Evolutionary conservation across 1,140 invertebrate species (phyloP), one percentile per base, ranked within the genome.

Genomic region (Dinothrombium tinctorium): DNA sequence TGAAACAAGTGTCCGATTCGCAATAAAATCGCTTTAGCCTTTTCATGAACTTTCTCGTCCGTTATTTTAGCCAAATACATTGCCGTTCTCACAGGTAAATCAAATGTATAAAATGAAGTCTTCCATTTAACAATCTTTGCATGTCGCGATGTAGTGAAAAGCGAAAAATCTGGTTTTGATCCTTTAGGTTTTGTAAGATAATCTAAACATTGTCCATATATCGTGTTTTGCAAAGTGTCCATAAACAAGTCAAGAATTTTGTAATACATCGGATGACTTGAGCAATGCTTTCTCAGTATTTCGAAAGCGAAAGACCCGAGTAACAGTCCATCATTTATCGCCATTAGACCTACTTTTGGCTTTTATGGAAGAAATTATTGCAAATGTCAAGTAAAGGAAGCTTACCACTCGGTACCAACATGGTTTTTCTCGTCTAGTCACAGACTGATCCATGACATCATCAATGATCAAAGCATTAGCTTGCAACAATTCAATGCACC

Each of bases 1-100:
- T 96, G 89, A 55, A 79, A 96, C 54, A 87, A 87, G 51, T 83
- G 73, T 12, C 90, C 90, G 72, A 96, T 90, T 61, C 90, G 74
- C 22, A 94, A 55, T 0, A 92, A 58, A 51, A 95, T 83, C 0
- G 68, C 74, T 58, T 81, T 78, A 0, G 78, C 79, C 61, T 84
- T 17, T 3, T 19, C 9, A 36, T 49, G 47, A 2, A 20, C 14
- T 14, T 20, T 17, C 19, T 3, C 3, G 15, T 43, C 25, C 24
- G 20, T 23, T 8, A 42, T 38, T 41, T 50, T 47, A 37, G 58
- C 73, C 67, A 94, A 72, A 51, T 80, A 68, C 70, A 96, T 76
- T 9, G 33, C 83, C 24, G 79, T 51, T 9, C 74, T 71, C 24
- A 95, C 70, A 0, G 92, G 90, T 24, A 45, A 12, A 6, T 28